phyloP scores from a whole-genome alignment of 2,113 vertebrate species.

The Phodopus roborovskii region DNA sequence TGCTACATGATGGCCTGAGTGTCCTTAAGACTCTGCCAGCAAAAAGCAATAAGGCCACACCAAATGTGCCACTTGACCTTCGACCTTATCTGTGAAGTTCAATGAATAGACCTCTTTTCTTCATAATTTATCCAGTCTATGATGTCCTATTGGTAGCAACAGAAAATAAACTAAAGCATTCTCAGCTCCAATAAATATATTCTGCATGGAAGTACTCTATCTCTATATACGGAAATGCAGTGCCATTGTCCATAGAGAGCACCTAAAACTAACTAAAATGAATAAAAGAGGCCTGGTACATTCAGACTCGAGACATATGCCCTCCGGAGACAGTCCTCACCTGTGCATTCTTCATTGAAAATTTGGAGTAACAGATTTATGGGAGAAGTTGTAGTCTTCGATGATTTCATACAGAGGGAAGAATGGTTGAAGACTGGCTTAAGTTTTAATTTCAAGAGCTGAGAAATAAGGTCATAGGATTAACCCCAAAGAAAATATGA shows the following conservation, averaged over 20 bases:
- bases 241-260: not conserved
- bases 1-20: not conserved
- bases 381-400: not conserved
- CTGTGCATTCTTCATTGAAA: not conserved
- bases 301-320: not conserved
- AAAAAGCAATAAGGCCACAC: not conserved
- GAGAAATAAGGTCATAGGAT: not conserved
- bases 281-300: not conserved
- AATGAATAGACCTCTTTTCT: not conserved
- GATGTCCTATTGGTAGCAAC: not conserved
- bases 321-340: not conserved
- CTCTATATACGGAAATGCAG: not conserved
- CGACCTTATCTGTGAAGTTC: not conserved
- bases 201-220: constrained; percentile 4
- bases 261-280: constrained; percentile 21
- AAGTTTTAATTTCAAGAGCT: constrained; percentile 14
- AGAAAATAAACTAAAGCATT: not conserved
- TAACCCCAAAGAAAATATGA: not conserved
- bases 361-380: not conserved
- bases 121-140: not conserved
- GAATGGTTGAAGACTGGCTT: not conserved
- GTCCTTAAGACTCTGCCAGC: not conserved
- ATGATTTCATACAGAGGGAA: constrained; percentile 7
- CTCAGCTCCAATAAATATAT: not conserved
- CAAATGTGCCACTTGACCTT: not conserved